Evolutionary conservation across 2,888 invertebrate species (phyloP).

Genomic region (Buathra laborator): DNA sequence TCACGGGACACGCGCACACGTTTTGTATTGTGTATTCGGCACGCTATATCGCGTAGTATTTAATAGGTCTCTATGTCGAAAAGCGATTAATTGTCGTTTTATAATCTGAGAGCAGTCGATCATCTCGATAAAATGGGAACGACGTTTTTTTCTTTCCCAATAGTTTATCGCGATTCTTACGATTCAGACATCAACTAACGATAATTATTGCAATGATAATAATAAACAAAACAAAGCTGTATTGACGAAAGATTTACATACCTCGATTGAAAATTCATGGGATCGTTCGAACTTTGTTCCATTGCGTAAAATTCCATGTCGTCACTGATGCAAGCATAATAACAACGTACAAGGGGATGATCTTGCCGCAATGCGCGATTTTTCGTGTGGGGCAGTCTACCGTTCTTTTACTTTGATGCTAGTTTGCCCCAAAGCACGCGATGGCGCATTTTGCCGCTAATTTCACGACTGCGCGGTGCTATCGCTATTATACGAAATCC

Average conservation of each 20-base stretch:
- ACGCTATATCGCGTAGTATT: background rate
- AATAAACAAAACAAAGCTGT: background rate
- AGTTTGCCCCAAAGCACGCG: conserved; percentile 17
- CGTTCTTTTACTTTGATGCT: conserved; percentile 32
- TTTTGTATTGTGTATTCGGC: conserved; percentile 34
- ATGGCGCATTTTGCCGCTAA: conserved; percentile 64
- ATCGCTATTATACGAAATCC: background rate
- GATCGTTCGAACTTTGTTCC: conserved; percentile 20
- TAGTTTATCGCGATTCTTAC: background rate
- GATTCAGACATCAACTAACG: background rate
- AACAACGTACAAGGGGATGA: conserved; percentile 5
- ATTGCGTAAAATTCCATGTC: conserved; percentile 31
- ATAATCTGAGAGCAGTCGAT: background rate
- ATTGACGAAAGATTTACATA: conserved; percentile 5
- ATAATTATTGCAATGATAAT: background rate
- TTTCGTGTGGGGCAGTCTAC: conserved; percentile 33
- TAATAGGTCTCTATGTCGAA: background rate
- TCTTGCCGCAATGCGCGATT: conserved; percentile 65
- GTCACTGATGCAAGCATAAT: conserved; percentile 29
- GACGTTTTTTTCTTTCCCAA: background rate
- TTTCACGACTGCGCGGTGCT: conserved; percentile 66
- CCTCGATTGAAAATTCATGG: conserved; percentile 55
- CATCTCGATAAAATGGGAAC: background rate
- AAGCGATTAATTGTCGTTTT: background rate
- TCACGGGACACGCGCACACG: conserved; percentile 68